Evolutionary conservation across 1,140 invertebrate species (phyloP).

Genomic region (Tetramorium parvispinum): DNA sequence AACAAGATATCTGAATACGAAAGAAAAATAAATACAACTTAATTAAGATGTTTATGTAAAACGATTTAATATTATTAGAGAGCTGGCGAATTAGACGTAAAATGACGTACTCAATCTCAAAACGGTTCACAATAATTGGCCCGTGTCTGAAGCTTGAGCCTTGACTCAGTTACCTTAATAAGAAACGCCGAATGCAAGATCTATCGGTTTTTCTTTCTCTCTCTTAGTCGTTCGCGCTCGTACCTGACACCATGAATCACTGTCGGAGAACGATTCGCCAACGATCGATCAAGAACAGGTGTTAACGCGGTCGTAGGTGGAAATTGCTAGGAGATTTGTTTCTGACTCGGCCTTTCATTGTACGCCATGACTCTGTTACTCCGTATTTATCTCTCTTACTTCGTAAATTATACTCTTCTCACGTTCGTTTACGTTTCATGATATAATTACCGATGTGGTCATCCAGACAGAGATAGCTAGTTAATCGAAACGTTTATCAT

Average conservation of each 20-base stretch:
- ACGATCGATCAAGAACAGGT: conserved; percentile 62
- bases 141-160: conserved; percentile 62
- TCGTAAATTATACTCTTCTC: conserved; percentile 32
- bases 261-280: conserved; percentile 43
- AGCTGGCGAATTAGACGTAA: conserved; percentile 47
- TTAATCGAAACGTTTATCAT: conserved; percentile 11
- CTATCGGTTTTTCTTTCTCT: conserved; percentile 57
- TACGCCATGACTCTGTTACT: background rate
- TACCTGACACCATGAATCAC: conserved; percentile 64
- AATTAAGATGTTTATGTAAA: conserved; percentile 46
- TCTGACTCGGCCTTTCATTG: conserved; percentile 24
- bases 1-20: background rate
- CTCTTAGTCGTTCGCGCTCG: background rate
- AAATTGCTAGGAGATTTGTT: conserved; percentile 24
- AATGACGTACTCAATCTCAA: conserved; percentile 44
- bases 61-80: conserved; percentile 35
- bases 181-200: conserved; percentile 72
- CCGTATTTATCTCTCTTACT: conserved; percentile 21
- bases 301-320: conserved; percentile 43
- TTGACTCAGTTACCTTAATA: conserved; percentile 83
- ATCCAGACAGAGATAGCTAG: background rate
- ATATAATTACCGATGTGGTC: background rate
- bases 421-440: conserved; percentile 12
- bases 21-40: conserved; percentile 1
- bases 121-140: conserved; percentile 60